phyloP scores from a whole-genome alignment of 2,113 vertebrate species.

The Tyto alba region DNA sequence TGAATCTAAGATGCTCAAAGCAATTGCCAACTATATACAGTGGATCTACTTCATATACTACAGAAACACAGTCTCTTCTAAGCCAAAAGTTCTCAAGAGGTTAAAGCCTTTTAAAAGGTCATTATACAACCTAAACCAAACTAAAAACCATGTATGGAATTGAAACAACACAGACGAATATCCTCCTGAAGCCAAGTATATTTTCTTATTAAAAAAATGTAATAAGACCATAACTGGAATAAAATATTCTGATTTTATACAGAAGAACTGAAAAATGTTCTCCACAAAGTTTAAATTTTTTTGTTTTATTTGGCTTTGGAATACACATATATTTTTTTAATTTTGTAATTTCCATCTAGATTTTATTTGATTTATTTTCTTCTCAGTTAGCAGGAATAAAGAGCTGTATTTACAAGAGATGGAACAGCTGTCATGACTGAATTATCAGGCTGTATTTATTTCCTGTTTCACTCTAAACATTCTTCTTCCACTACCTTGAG shows the following conservation, averaged over 20 bases:
- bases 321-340: background rate
- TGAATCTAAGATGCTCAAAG: background rate
- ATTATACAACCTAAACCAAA: background rate
- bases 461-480: slow-evolving; percentile 40
- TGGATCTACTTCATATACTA: background rate
- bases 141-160: background rate
- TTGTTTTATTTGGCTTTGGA: background rate
- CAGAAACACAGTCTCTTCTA: background rate
- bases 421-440: slow-evolving; percentile 3
- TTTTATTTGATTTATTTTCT: background rate
- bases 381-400: background rate
- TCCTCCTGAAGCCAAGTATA: background rate
- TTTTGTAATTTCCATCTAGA: background rate
- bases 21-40: background rate
- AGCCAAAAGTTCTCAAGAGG: background rate
- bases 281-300: background rate
- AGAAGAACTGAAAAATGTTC: background rate
- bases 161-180: background rate
- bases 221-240: background rate
- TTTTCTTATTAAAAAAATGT: background rate
- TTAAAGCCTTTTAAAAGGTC: background rate
- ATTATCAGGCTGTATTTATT: slow-evolving; percentile 22
- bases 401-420: background rate
- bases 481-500: slow-evolving; percentile 34
- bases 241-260: background rate